These are phyloP conservation scores for Lophotis ruficrista DNA, from an alignment of 2,113 vertebrate species.

Conservation along the genomic window DNA sequence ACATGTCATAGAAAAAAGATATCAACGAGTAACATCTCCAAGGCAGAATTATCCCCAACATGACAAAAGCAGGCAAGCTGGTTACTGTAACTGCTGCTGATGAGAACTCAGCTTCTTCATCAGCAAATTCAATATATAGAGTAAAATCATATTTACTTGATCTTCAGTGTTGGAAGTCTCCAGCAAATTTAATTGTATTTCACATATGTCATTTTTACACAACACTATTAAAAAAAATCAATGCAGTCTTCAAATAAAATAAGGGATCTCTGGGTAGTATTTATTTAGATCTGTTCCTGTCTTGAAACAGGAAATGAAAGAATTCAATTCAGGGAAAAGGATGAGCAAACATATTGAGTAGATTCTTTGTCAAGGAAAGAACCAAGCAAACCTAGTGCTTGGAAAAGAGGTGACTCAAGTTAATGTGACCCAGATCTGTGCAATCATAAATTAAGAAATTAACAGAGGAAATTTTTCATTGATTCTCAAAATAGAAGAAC, in stretches of 20 bases:
- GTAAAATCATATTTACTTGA: constrained; percentile 37
- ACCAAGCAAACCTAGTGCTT: background rate
- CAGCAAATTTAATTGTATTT: constrained; percentile 17
- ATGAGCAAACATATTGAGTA: background rate
- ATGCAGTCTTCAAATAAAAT: constrained; percentile 13
- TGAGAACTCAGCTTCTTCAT: constrained; percentile 31
- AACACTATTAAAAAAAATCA: background rate
- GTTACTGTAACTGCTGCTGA: background rate
- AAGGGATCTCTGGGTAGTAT: constrained; percentile 18
- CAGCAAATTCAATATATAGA: background rate
- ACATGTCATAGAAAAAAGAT: background rate
- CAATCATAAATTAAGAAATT: background rate
- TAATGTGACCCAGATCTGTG: background rate
- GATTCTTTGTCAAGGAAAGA: background rate
- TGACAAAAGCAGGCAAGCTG: background rate
- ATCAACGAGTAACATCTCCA: background rate
- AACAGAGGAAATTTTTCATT: background rate
- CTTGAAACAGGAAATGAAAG: constrained; percentile 32
- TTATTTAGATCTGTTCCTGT: constrained; percentile 21
- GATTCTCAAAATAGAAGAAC: background rate
- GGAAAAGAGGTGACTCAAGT: background rate
- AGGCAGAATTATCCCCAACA: constrained; percentile 8
- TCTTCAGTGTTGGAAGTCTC: background rate
- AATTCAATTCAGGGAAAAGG: background rate
- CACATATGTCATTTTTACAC: constrained; percentile 17